These are phyloP conservation scores for Antechinus flavipes DNA, from an alignment of 2,113 vertebrate species.

Conservation along the genomic window DNA sequence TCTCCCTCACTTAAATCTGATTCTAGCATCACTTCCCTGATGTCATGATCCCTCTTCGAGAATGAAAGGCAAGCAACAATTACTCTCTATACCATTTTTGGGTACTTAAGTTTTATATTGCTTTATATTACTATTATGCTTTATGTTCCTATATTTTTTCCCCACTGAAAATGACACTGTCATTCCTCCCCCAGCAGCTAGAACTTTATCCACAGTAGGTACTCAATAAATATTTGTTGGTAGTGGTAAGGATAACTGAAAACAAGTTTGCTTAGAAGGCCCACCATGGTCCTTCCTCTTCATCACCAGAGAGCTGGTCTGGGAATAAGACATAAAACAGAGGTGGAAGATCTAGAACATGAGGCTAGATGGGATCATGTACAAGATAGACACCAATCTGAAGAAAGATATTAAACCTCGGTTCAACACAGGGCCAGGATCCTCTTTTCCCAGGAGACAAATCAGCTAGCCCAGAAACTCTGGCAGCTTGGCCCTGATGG, in stretches of 20 bases:
- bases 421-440: background rate
- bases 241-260: background rate
- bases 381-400: background rate
- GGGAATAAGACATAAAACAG: background rate
- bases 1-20: too few species aligned
- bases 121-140: background rate
- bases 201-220: background rate
- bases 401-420: background rate
- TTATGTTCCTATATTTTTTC: background rate
- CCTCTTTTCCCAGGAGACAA: background rate
- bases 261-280: constrained; percentile 20
- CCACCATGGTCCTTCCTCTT: background rate
- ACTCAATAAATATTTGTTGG: background rate
- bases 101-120: background rate
- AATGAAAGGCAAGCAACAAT: background rate
- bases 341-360: background rate
- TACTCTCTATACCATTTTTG: background rate
- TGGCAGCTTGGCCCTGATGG: background rate
- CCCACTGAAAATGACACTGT: background rate
- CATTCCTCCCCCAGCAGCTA: constrained; percentile 6
- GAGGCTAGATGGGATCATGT: background rate
- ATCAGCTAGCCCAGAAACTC: background rate
- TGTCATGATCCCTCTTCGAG: too few species aligned
- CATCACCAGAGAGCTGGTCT: background rate
- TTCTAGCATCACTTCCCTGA: too few species aligned